Conservation (phyloP, 37 sponge, comb jelly and placozoan genomes). For the Corticium candelabrum region DNA sequence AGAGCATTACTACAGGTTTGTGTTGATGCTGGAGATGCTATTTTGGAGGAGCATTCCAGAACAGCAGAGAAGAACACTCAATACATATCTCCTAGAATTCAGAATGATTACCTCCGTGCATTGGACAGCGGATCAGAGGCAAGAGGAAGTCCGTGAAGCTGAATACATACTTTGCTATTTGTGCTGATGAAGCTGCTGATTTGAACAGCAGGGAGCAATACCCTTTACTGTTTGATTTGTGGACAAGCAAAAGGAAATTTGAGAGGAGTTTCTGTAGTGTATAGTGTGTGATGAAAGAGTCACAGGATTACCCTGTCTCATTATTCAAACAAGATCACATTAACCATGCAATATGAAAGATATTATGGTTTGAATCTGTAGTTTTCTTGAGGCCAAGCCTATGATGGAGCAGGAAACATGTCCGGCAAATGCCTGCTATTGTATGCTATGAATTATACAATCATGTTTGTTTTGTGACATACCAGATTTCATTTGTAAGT, state of each 20-base stretch:
- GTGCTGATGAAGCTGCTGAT: constrained; percentile 51
- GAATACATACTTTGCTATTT: constrained; percentile 30
- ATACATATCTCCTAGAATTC: constrained; percentile 25
- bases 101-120: constrained; percentile 27
- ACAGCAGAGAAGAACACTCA: constrained; percentile 26
- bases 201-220: constrained; percentile 48
- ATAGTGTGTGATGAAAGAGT: constrained; percentile 48
- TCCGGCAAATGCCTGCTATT: constrained; percentile 33
- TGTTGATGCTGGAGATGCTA: constrained; percentile 37
- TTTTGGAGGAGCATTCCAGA: constrained; percentile 20
- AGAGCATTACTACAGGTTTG: constrained; percentile 28
- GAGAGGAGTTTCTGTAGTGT: constrained; percentile 39
- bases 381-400: constrained; percentile 53
- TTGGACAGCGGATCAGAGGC: constrained; percentile 21
- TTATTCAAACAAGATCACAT: constrained; percentile 37
- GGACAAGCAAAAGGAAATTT: constrained; percentile 17
- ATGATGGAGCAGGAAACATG: constrained; percentile 68
- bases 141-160: constrained; percentile 6
- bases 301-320: constrained; percentile 43
- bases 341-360: neutral
- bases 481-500: too few species aligned
- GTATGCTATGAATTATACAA: too few species aligned
- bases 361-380: constrained; percentile 32
- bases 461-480: too few species aligned
- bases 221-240: constrained; percentile 41